Percentiles rank a stretch among this genome's conserved stretches.
These are phyloP conservation scores for Chloropsis hardwickii DNA, from an alignment of 2,113 vertebrate species.

Conservation along the genomic window DNA sequence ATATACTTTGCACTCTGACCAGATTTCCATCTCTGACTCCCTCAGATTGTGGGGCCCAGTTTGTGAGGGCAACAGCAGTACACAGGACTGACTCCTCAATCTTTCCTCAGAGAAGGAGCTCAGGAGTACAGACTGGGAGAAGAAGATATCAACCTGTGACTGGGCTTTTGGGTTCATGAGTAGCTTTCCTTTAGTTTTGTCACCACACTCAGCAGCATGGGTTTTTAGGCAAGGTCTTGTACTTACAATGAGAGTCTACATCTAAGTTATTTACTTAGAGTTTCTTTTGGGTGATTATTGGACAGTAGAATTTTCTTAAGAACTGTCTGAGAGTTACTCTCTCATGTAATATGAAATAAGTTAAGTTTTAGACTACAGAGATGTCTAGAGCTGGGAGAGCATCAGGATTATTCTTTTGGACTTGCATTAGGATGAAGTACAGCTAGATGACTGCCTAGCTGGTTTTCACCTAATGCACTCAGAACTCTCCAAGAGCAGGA, in stretches of 20 bases:
- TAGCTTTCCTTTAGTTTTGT: background rate
- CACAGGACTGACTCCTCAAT: background rate
- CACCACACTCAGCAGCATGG: background rate
- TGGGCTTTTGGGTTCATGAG: background rate
- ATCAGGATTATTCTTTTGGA: background rate
- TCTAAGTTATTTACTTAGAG: background rate
- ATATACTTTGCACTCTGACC: background rate
- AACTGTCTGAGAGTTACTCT: background rate
- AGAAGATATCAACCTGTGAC: background rate
- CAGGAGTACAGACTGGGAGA: rapidly evolving
- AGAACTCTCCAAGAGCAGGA: background rate
- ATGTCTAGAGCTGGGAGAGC: background rate
- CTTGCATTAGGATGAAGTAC: background rate
- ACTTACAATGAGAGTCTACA: background rate
- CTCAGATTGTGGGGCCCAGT: background rate
- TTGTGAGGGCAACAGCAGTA: background rate
- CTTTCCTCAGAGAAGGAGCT: background rate
- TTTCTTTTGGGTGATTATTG: background rate
- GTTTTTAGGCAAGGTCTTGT: background rate
- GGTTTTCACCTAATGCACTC: background rate
- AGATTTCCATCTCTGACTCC: background rate
- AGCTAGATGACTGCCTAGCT: background rate
- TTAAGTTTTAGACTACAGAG: background rate
- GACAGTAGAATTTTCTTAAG: background rate
- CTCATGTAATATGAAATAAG: background rate